A percentile compares a stretch with the other conserved stretches of the same genome.
phyloP scores from a whole-genome alignment of 2,888 invertebrate genomes.

The Neoaliturus tenellus region DNA sequence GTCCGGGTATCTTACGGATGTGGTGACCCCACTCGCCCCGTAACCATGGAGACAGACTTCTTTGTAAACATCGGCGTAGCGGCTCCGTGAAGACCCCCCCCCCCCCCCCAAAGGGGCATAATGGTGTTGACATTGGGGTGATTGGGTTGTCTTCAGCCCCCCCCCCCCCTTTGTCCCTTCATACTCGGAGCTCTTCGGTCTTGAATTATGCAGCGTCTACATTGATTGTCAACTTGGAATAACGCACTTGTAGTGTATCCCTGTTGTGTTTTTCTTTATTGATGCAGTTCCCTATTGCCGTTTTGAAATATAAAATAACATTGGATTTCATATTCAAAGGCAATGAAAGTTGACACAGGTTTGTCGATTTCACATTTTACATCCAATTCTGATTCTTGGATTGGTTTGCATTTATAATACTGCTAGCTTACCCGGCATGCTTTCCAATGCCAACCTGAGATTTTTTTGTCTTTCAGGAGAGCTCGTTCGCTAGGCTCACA shows the following conservation, averaged over 20 bases:
- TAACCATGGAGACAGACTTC: slow-evolving; percentile 25
- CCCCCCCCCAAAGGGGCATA: neutral
- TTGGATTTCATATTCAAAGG: too few relatives aligned
- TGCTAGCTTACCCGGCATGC: too few relatives aligned
- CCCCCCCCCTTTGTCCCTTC: neutral
- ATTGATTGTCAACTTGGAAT: slow-evolving; percentile 43
- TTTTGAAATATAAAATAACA: too few relatives aligned
- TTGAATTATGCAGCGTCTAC: slow-evolving; percentile 32
- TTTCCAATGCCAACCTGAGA: too few relatives aligned
- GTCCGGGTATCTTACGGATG: neutral
- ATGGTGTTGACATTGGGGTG: slow-evolving; percentile 45
- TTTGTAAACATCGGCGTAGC: slow-evolving; percentile 19
- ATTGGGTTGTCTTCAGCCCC: slow-evolving; percentile 28
- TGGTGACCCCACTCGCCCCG: slow-evolving; percentile 7
- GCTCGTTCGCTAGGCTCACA: too few relatives aligned
- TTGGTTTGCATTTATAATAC: too few relatives aligned
- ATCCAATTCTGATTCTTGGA: too few relatives aligned
- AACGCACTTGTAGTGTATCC: slow-evolving; percentile 8
- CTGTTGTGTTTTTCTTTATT: neutral
- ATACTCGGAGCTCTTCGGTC: neutral
- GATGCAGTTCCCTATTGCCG: neutral
- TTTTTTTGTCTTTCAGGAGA: too few relatives aligned
- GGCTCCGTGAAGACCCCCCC: neutral
- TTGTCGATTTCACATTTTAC: too few relatives aligned
- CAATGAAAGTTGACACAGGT: too few relatives aligned